A percentile compares a stretch with the other conserved stretches of the same genome.
Evolutionary conservation across 2,888 invertebrate genomes (phyloP).

Genomic region (Anorthoa munda): DNA sequence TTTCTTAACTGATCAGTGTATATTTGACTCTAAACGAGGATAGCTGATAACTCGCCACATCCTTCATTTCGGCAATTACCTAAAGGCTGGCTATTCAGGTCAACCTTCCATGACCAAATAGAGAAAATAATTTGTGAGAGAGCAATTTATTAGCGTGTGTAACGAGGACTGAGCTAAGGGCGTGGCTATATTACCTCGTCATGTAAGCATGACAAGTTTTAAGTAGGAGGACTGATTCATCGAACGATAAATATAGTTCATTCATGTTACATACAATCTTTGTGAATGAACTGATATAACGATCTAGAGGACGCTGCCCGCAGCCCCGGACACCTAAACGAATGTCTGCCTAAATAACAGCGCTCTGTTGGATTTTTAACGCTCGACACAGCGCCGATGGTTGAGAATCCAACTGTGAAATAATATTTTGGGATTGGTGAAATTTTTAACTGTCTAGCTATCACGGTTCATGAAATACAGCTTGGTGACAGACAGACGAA

Average conservation of each 20-base stretch:
- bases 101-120: background rate
- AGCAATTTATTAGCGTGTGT: conserved; percentile 4
- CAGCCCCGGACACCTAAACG: background rate
- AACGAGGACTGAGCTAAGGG: background rate
- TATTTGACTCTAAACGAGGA: background rate
- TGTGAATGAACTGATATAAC: background rate
- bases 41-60: background rate
- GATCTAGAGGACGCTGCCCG: too few species aligned
- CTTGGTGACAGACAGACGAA: too few species aligned
- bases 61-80: background rate
- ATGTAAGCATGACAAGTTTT: conserved; percentile 5
- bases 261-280: conserved; percentile 1
- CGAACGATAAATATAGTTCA: background rate
- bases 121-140: background rate
- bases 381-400: background rate
- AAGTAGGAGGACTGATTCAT: background rate
- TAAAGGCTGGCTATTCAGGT: background rate
- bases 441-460: too few species aligned
- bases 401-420: background rate
- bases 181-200: background rate
- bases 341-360: too few species aligned
- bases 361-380: background rate
- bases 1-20: too few species aligned
- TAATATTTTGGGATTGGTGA: background rate
- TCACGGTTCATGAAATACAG: too few species aligned